Conservation (phyloP, 92 coral and sea anemone genomes). For the Desmophyllum pertusum region DNA sequence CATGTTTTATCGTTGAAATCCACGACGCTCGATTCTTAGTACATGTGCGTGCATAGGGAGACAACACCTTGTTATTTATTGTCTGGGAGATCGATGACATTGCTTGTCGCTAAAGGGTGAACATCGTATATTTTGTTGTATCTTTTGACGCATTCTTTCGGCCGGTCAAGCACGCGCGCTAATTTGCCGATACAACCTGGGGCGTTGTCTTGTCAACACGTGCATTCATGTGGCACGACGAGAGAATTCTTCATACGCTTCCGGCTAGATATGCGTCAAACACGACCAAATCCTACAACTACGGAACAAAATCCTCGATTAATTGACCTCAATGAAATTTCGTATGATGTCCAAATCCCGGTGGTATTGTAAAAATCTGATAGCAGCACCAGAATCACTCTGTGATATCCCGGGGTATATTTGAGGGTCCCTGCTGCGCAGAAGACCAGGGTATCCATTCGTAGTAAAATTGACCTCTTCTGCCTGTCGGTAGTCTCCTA, state of each 20-base stretch:
- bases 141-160: constrained; percentile 20
- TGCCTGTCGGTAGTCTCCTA: no score
- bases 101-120: constrained; percentile 2
- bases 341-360: neutral
- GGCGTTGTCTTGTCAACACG: constrained; percentile 5
- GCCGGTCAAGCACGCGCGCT: neutral
- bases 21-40: neutral
- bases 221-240: neutral
- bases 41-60: neutral
- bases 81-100: constrained; percentile 30
- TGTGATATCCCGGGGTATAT: neutral
- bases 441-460: no score
- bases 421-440: neutral
- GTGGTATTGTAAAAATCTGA: neutral
- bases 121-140: constrained; percentile 1
- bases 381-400: neutral
- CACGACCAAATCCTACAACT: neutral
- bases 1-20: constrained; percentile 1
- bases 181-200: constrained; percentile 7
- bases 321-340: neutral
- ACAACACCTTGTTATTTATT: neutral
- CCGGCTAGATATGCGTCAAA: neutral
- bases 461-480: no score
- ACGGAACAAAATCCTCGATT: neutral
- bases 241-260: neutral